These are phyloP conservation scores for Ochlodes sylvanus DNA, from an alignment of 2,888 invertebrate genomes.

Conservation along the genomic window DNA sequence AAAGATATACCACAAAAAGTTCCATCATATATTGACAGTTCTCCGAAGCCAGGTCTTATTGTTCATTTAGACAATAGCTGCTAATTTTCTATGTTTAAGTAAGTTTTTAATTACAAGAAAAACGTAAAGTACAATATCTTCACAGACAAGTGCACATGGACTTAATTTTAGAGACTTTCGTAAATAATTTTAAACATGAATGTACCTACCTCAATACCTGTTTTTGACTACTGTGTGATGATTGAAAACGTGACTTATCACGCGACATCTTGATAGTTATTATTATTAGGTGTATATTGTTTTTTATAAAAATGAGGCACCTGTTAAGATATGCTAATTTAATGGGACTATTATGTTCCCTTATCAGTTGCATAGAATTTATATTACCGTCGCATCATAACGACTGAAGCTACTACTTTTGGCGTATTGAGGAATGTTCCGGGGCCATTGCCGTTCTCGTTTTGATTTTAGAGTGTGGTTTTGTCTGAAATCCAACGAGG, in stretches of 20 bases:
- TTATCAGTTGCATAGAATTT: background rate
- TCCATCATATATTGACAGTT: too few species aligned
- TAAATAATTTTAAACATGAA: constrained; percentile 6
- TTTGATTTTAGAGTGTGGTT: too few species aligned
- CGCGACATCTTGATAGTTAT: constrained; percentile 56
- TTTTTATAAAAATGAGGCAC: constrained; percentile 44
- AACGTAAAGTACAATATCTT: constrained; percentile 3
- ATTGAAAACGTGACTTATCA: constrained; percentile 85
- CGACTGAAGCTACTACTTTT: too few species aligned
- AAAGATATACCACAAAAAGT: too few species aligned
- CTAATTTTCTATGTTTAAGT: background rate
- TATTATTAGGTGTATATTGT: constrained; percentile 49
- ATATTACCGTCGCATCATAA: too few species aligned
- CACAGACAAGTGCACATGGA: background rate
- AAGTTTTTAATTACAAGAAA: background rate
- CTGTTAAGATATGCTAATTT: constrained; percentile 45
- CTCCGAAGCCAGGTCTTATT: background rate
- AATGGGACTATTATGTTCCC: background rate
- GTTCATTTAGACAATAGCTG: constrained; percentile 12
- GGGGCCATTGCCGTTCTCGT: too few species aligned
- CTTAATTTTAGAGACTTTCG: constrained; percentile 7
- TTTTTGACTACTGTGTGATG: constrained; percentile 52
- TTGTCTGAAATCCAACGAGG: too few species aligned
- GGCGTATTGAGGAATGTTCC: too few species aligned
- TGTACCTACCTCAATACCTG: background rate